Evolutionary conservation across 1,140 invertebrate species (phyloP).

Genomic region (Drosophila pseudoananassae): DNA sequence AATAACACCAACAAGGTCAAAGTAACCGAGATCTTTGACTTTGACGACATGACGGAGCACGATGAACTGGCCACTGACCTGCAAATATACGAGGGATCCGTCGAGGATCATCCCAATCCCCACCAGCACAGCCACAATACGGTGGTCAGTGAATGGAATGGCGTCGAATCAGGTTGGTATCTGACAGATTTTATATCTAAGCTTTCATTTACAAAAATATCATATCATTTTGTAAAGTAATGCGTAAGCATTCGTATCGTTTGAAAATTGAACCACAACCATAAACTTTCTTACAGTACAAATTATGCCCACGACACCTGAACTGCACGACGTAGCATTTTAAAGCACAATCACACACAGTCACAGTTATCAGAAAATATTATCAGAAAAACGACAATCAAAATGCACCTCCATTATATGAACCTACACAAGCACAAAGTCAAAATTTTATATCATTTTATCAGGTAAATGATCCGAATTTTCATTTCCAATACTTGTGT

Average conservation of each 20-base stretch:
- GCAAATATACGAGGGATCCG: conserved; percentile 62
- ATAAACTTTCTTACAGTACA: conserved; percentile 69
- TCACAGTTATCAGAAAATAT: conserved; percentile 7
- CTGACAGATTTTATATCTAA: background rate
- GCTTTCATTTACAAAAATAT: background rate
- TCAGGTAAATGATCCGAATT: conserved; percentile 53
- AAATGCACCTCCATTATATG: conserved; percentile 40
- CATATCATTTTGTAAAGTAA: conserved; percentile 24
- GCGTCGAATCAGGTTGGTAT: conserved; percentile 79
- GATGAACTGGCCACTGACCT: conserved; percentile 84
- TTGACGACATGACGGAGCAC: conserved; percentile 89
- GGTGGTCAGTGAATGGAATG: conserved; percentile 82
- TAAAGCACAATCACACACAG: conserved; percentile 31
- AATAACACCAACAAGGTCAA: conserved; percentile 92
- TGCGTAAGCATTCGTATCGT: conserved; percentile 9
- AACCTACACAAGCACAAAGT: conserved; percentile 24
- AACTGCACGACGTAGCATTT: conserved; percentile 72
- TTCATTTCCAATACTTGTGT: background rate
- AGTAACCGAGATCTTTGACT: conserved; percentile 92
- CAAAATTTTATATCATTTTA: conserved; percentile 37
- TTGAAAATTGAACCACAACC: conserved; percentile 33
- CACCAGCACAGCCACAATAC: conserved; percentile 65
- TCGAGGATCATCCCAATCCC: conserved; percentile 66
- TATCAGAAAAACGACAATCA: conserved; percentile 12
- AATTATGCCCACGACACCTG: conserved; percentile 70